A percentile compares a stretch with the other conserved stretches of the same genome.
Evolutionary conservation across 92 coral and sea anemone genomes (phyloP).

Genomic region (Palythoa caribaeorum): DNA sequence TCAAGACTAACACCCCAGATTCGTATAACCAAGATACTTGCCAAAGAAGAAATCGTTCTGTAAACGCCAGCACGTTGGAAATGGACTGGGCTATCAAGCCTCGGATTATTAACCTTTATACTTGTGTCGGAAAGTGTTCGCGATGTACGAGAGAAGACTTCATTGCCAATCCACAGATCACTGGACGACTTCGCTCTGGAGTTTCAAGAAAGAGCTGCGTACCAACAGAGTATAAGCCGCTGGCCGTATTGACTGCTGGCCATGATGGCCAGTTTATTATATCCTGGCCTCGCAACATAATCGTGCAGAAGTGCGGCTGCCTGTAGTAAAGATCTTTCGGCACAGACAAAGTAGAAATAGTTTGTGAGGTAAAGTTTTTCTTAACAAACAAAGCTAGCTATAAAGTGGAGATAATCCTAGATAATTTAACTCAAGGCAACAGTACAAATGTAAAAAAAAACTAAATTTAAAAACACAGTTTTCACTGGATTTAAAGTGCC

Average conservation of each 20-base stretch:
- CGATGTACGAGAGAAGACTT: neutral
- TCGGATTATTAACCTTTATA: neutral
- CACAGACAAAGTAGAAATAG: neutral
- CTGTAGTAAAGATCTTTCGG: neutral
- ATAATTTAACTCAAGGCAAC: neutral
- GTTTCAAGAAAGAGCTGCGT: neutral
- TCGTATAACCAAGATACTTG: neutral
- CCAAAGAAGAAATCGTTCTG: neutral
- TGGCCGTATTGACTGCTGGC: neutral
- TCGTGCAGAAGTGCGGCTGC: constrained; percentile 18
- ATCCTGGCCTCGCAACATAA: constrained; percentile 10
- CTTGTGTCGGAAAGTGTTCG: constrained; percentile 6
- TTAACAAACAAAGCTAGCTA: neutral
- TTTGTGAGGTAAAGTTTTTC: neutral
- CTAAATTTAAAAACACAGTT: too few relatives aligned
- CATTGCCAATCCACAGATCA: neutral
- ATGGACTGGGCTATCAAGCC: constrained; percentile 15
- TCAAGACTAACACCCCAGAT: neutral
- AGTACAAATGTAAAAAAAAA: too few relatives aligned
- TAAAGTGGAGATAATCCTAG: neutral
- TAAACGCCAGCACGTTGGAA: constrained; percentile 2
- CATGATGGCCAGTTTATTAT: constrained; percentile 13
- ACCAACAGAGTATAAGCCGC: constrained; percentile 5
- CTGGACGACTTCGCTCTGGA: neutral
- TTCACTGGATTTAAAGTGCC: too few relatives aligned